These are phyloP conservation scores for Medauroidea extradentata DNA, from an alignment of 1,140 invertebrate species.

Conservation along the genomic window DNA sequence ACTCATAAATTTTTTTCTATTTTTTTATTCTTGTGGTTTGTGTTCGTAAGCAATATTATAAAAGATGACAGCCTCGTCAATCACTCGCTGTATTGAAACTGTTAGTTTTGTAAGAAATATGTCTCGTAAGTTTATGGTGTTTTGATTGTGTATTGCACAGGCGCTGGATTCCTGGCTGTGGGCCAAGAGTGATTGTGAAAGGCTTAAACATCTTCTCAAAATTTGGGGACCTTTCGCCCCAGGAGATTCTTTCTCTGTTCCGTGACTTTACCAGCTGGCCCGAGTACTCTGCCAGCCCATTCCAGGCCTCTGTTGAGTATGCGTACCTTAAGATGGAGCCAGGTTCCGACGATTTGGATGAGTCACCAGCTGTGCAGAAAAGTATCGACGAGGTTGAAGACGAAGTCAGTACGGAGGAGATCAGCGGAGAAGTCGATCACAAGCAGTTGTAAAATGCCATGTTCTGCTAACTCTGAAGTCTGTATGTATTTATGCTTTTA, in stretches of 20 bases:
- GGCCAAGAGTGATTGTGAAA: slow-evolving; percentile 53
- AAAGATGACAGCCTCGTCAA: too few species aligned
- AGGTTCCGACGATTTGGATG: background rate
- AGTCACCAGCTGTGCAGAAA: background rate
- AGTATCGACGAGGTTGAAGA: background rate
- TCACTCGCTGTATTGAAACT: too few species aligned
- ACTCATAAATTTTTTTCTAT: too few species aligned
- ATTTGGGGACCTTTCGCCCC: slow-evolving; percentile 53
- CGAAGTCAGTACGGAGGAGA: background rate
- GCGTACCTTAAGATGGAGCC: slow-evolving; percentile 11
- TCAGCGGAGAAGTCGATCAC: too few species aligned
- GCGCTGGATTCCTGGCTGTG: slow-evolving; percentile 58
- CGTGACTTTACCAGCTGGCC: slow-evolving; percentile 49
- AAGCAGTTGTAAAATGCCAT: background rate
- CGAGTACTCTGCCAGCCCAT: slow-evolving; percentile 53
- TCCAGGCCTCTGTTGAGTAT: slow-evolving; percentile 50
- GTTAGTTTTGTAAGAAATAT: too few species aligned
- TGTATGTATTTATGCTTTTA: background rate
- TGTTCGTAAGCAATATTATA: too few species aligned
- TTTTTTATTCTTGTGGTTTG: too few species aligned
- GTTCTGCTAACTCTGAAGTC: background rate
- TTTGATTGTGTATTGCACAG: slow-evolving; percentile 32
- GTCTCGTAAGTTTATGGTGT: too few species aligned
- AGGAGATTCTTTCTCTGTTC: slow-evolving; percentile 53
- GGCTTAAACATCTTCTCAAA: slow-evolving; percentile 58